Base-by-base conservation (phyloP, 2,797 vertebrate species). In the Platalea minor region DNA sequence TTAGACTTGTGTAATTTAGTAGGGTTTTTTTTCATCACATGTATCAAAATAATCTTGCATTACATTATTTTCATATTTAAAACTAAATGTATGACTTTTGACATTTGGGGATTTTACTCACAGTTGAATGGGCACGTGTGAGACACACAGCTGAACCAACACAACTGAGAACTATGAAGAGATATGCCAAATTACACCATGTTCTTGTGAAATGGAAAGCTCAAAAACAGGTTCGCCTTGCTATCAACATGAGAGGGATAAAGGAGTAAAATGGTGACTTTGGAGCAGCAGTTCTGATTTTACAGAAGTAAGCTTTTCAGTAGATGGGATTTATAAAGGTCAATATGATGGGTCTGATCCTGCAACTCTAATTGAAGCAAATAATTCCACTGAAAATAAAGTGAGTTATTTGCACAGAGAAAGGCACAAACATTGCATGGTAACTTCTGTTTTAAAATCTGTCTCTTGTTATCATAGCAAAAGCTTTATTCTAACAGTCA, bases 111-210 rank as follows among this genome's bases (percentile, higher is more conserved):
- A 77, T 95, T 95, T 94, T 95, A 82, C 53, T 96, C 85, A 70
- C 64, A 88, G 39, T 48, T 93, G 88, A 95, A 91, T 94, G 78
- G 91, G 93, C 68, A 91, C 67, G 63, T 96, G 86, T 87, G 93
- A 95, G 94, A 95, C 56, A 70, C 54, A n/a, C 74, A 94, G 90
- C 70, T 91, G 70, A 95, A 95, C 74, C 88, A 96, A 87, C 53
- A 82, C 78, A 83, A 93, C 88, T 4, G 73, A 86, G 89, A 88
- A 68, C 89, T 57, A n/a, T 10, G 57, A 69, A 88, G 88, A 90
- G 20, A 78, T 81, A 46, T 91, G 96, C 90, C 94, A 96, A 95
- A 93, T 94, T 68, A 96, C 88, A 94, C 74, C 70, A 74, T 67
- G 88, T 94, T 94, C 96, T 95, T 96, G 73, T n/a, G 21, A 91